Conservation (phyloP, 2,797 vertebrate genomes). For the Alosa sapidissima region DNA sequence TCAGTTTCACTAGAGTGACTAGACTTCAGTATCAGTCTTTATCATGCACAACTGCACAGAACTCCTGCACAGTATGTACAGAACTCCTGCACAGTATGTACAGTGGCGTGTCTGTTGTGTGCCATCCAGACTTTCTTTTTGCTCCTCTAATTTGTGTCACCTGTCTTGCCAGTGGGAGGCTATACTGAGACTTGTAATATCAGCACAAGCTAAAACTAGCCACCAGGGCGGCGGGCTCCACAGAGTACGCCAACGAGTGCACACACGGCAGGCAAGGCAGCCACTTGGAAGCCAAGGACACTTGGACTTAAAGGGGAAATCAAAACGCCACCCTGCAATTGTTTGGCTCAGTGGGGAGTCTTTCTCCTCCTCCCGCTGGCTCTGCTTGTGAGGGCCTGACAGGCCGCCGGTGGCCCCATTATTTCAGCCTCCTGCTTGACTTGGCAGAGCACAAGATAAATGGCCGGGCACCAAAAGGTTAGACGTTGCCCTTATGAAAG, state of each 20-base stretch:
- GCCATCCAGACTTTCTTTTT: background rate
- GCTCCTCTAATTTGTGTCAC: background rate
- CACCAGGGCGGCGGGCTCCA: background rate
- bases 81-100: background rate
- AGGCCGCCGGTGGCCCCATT: conserved; percentile 56
- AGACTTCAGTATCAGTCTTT: too few relatives aligned
- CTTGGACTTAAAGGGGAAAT: background rate
- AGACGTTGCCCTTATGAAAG: conserved; percentile 50
- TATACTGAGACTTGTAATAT: conserved; percentile 15
- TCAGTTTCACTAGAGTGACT: too few relatives aligned
- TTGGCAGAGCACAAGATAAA: conserved; percentile 68
- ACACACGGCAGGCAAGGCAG: background rate
- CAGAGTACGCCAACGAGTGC: background rate
- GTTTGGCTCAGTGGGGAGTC: background rate
- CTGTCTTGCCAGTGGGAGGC: background rate
- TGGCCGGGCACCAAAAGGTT: conserved; percentile 70
- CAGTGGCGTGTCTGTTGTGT: background rate
- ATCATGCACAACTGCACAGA: too few relatives aligned
- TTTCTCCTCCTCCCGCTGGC: conserved; percentile 41
- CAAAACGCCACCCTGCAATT: conserved; percentile 4
- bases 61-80: too few relatives aligned
- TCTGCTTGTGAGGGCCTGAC: conserved; percentile 65
- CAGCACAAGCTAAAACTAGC: conserved; percentile 21
- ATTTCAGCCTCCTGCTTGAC: conserved; percentile 70
- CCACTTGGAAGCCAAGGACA: background rate